Evolutionary conservation across 2,888 invertebrate genomes (phyloP).

Genomic region (Stomorhina lunata): DNA sequence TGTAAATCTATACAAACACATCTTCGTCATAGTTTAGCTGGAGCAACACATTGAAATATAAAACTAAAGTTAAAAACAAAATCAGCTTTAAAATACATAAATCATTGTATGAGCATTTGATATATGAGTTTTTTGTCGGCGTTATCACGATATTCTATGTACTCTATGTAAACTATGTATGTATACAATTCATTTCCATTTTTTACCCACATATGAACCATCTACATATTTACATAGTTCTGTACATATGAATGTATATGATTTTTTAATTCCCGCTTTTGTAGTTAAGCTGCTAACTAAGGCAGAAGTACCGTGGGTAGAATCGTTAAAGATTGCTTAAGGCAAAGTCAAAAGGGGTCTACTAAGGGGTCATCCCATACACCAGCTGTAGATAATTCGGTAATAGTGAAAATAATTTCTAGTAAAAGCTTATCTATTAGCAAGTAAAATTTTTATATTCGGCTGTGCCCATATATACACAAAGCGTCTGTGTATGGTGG

Average conservation of each 20-base stretch:
- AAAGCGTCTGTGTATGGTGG: too few species aligned
- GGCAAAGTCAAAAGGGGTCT: too few species aligned
- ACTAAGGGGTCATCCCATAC: too few species aligned
- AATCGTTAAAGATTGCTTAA: too few species aligned
- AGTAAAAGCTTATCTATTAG: too few species aligned
- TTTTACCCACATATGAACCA: neutral
- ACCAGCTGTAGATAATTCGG: too few species aligned
- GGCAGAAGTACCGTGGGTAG: slow-evolving; percentile 39
- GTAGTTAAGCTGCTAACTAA: slow-evolving; percentile 44
- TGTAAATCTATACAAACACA: too few species aligned
- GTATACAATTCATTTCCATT: neutral
- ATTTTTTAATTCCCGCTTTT: slow-evolving; percentile 32
- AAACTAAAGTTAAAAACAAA: slow-evolving; percentile 60
- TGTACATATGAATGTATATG: neutral
- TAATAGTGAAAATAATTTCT: too few species aligned
- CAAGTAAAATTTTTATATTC: too few species aligned
- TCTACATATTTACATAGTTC: neutral
- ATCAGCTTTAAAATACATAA: slow-evolving; percentile 66
- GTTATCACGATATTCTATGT: slow-evolving; percentile 33
- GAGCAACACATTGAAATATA: neutral
- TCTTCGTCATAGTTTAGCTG: too few species aligned
- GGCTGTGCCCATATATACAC: too few species aligned
- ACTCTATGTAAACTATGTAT: neutral
- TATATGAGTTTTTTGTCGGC: slow-evolving; percentile 60
- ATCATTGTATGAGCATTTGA: slow-evolving; percentile 65